A percentile compares a stretch with the other conserved stretches of the same genome.
phyloP scores from a whole-genome alignment of 2,888 invertebrate genomes.

The Parascotia fuliginaria region DNA sequence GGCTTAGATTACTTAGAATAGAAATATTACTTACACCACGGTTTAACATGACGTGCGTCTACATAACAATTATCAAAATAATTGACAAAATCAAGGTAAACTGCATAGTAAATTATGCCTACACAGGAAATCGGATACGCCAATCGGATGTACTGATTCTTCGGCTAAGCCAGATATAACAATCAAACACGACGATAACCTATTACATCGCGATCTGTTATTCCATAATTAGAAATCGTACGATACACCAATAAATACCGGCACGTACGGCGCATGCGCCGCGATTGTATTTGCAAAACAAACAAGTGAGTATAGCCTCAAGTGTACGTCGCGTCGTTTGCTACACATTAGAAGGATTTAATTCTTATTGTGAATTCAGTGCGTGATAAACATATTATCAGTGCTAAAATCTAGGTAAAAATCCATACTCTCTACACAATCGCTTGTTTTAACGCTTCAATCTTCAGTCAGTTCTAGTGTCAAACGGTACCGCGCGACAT shows the following conservation, averaged over 20 bases:
- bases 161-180: conserved; percentile 24
- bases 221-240: conserved; percentile 57
- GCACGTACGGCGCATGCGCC: conserved; percentile 58
- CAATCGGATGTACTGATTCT: conserved; percentile 20
- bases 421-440: conserved; percentile 17
- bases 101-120: not conserved
- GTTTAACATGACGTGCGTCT: no score
- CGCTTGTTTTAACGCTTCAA: conserved; percentile 25
- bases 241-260: conserved; percentile 47
- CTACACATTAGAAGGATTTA: conserved; percentile 23
- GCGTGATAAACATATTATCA: conserved; percentile 14
- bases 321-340: conserved; percentile 28
- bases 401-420: conserved; percentile 10
- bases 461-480: conserved; percentile 29
- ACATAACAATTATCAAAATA: no score
- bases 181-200: conserved; percentile 24
- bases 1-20: no score
- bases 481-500: conserved; percentile 21
- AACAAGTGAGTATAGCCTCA: conserved; percentile 42
- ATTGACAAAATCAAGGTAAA: not conserved
- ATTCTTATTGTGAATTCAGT: conserved; percentile 35
- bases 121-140: conserved; percentile 24
- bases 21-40: no score
- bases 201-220: conserved; percentile 36
- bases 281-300: conserved; percentile 45